Conservation (phyloP, 2,797 vertebrate species). For the Catostomus latipinnis region DNA sequence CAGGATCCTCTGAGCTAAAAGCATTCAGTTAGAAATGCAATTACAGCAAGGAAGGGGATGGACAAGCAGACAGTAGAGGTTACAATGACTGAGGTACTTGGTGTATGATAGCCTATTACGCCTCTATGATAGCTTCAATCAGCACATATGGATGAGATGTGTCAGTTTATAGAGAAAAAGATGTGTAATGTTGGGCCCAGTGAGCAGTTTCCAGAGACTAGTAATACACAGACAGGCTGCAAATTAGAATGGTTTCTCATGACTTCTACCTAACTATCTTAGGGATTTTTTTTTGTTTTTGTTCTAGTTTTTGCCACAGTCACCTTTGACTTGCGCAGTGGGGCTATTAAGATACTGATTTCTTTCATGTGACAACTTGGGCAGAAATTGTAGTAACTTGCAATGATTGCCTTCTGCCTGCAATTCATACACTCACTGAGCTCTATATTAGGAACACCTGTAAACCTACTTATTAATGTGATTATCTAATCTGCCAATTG, state of each 20-base stretch:
- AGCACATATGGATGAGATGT: slow-evolving; percentile 12
- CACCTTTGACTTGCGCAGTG: too few species aligned
- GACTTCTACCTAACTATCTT: too few species aligned
- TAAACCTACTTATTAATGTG: too few species aligned
- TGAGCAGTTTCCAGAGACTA: neutral
- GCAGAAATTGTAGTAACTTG: too few species aligned
- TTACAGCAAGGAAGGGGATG: slow-evolving; percentile 42
- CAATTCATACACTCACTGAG: too few species aligned
- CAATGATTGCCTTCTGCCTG: too few species aligned
- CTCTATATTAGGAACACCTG: too few species aligned
- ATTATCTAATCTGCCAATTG: too few species aligned
- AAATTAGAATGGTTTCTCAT: neutral
- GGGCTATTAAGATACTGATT: too few species aligned
- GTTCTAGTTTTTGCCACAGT: neutral
- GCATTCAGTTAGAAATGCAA: slow-evolving; percentile 55
- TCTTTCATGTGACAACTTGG: too few species aligned
- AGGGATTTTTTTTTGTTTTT: too few species aligned
- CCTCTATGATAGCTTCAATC: slow-evolving; percentile 42
- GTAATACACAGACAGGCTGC: neutral
- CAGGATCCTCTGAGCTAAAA: slow-evolving; percentile 32
- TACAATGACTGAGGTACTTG: slow-evolving; percentile 48
- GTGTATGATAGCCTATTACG: slow-evolving; percentile 51
- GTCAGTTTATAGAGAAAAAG: slow-evolving; percentile 9
- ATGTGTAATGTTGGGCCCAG: neutral
- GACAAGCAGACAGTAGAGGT: slow-evolving; percentile 45